A percentile compares a stretch with the other conserved stretches of the same genome.
These are phyloP conservation scores for Leucophenga montana DNA, from an alignment of 2,888 invertebrate species.

Conservation along the genomic window DNA sequence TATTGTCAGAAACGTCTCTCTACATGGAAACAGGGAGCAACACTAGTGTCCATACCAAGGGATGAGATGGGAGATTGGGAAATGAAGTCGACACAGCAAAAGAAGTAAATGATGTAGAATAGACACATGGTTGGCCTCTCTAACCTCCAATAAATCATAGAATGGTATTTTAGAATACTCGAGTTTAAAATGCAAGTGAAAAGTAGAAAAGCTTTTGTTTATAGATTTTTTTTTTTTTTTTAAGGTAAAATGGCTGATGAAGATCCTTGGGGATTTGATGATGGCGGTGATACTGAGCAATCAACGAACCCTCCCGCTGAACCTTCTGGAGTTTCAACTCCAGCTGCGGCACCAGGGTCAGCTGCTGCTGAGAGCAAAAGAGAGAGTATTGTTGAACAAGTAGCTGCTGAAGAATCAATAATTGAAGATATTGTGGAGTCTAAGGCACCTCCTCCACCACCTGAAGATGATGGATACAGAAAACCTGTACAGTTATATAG, in stretches of 20 bases:
- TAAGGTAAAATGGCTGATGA: conserved; percentile 72
- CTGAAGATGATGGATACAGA: conserved; percentile 77
- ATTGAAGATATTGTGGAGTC: conserved; percentile 72
- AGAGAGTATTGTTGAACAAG: conserved; percentile 44
- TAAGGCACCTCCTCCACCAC: conserved; percentile 73
- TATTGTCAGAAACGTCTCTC: too few species aligned
- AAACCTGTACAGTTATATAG: conserved; percentile 81
- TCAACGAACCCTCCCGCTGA: conserved; percentile 33
- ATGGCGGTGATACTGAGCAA: conserved; percentile 59
- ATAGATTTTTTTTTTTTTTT: not conserved
- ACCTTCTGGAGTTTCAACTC: conserved; percentile 49
- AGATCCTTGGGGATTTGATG: conserved; percentile 76
- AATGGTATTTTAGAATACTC: too few species aligned
- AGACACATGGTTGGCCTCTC: too few species aligned
- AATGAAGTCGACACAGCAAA: too few species aligned
- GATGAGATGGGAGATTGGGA: too few species aligned
- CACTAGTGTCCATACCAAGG: too few species aligned
- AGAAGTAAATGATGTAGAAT: too few species aligned
- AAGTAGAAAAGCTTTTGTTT: too few species aligned
- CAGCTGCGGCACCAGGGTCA: conserved; percentile 72
- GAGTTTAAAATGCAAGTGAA: not conserved
- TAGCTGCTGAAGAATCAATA: conserved; percentile 70
- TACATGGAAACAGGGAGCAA: too few species aligned
- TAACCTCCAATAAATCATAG: not conserved
- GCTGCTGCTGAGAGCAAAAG: conserved; percentile 54